Evolutionary conservation across 2,113 vertebrate genomes (phyloP), one percentile per base, ranked within the genome.

Genomic region (Thalassoma bifasciatum): DNA sequence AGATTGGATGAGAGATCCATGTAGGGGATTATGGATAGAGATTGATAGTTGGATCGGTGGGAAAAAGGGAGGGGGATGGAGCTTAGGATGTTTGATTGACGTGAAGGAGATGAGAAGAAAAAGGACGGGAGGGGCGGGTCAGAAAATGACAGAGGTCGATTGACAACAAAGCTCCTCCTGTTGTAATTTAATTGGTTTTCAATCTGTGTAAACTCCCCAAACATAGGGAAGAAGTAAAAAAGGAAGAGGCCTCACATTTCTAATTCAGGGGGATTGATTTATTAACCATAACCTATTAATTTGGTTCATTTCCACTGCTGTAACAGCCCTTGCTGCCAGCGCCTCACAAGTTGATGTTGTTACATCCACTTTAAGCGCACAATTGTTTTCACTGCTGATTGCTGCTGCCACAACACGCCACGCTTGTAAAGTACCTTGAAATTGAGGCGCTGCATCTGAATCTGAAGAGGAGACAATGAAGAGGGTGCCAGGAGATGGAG

Each of bases 381-480:
- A 66, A 79, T 85, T 84, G 83, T 88, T 87, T 88, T 86, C 72
- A 62, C 52, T 13, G 58, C 50, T 66, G 81, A 91, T 90, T 89
- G 82, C 79, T 81, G 72, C 71, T 47, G 54, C 65, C 1, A 24
- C 85, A 60, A 80, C 83, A 34, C 14, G 75, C 77, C 72, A 79
- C 56, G 82, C 73, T 85, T 74, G 66, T 87, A 86, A 88, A 89
- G 83, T 56, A 77, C 83, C 89, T 85, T 91, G 88, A 89, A 91
- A 87, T 83, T 76, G 76, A 78, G 62, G 56, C 70, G 73, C 24
- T 49, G 53, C 79, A 72, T 79, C 71, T 47, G 49, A 87, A 85
- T 85, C 71, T 47, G 58, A 52, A 79, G 70, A 54, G 42, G 67
- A 70, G 64, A 67, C 5, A 54, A 68, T 54, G 52, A 64, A 56